Evolutionary conservation across 2,888 invertebrate species (phyloP).

Genomic region (Myopa testacea): DNA sequence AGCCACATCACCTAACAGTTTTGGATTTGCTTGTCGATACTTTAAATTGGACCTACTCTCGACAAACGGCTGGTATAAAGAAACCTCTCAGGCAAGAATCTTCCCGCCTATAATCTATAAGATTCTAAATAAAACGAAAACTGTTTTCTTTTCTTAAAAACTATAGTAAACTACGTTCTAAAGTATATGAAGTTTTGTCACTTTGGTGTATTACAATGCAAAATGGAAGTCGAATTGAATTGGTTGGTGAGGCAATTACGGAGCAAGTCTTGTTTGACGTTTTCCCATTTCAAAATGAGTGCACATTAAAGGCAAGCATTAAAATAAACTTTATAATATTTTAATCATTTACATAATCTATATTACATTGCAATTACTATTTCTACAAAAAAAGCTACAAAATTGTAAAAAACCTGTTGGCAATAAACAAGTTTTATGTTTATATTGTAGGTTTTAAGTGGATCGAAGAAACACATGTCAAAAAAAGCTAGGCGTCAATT

Average conservation of each 20-base stretch:
- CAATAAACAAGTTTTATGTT: too few species aligned
- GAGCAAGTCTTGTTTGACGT: constrained; percentile 55
- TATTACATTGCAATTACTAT: not conserved
- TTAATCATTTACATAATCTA: not conserved
- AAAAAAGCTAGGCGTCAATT: constrained; percentile 60
- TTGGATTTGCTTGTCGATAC: constrained; percentile 54
- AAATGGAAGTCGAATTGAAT: constrained; percentile 55
- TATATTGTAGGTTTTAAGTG: constrained; percentile 53
- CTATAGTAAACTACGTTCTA: constrained; percentile 51
- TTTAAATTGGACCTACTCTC: constrained; percentile 58
- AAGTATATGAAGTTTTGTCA: constrained; percentile 52
- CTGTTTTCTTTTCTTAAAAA: not conserved
- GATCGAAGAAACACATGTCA: constrained; percentile 58
- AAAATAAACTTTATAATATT: not conserved
- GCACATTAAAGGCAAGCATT: constrained; percentile 52
- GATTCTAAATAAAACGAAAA: not conserved
- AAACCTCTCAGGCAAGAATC: constrained; percentile 56
- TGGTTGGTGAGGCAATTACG: constrained; percentile 52
- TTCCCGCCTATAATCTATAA: not conserved
- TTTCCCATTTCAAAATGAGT: constrained; percentile 54
- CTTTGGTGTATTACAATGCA: constrained; percentile 56
- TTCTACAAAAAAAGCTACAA: too few species aligned
- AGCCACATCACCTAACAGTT: constrained; percentile 52
- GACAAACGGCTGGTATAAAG: constrained; percentile 49
- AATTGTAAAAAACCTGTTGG: too few species aligned